These are phyloP conservation scores for Danionella dracula DNA, from an alignment of 2,797 vertebrate genomes.

Conservation along the genomic window DNA sequence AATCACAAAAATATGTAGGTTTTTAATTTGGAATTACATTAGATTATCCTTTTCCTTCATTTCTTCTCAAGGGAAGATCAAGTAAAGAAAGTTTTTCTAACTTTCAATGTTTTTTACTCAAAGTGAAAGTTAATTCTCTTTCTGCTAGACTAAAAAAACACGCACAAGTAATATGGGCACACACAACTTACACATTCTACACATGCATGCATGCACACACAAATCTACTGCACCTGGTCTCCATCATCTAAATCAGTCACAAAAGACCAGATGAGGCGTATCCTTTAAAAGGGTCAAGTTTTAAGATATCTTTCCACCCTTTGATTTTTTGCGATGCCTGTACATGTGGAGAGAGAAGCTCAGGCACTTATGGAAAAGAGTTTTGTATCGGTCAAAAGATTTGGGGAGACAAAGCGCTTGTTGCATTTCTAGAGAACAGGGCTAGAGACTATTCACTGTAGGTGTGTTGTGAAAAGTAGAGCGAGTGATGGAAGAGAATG, in stretches of 20 bases:
- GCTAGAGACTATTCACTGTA: constrained; percentile 31
- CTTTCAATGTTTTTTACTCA: too few species aligned
- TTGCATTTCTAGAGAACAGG: constrained; percentile 2
- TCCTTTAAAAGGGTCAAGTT: constrained; percentile 67
- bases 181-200: too few species aligned
- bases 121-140: too few species aligned
- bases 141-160: too few species aligned
- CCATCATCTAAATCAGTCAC: constrained; percentile 65
- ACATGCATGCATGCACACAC: too few species aligned
- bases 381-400: constrained; percentile 30
- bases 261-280: constrained; percentile 65
- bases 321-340: constrained; percentile 33
- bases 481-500: background rate
- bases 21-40: too few species aligned
- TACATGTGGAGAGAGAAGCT: constrained; percentile 48
- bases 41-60: too few species aligned
- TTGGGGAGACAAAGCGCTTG: constrained; percentile 46
- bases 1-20: too few species aligned
- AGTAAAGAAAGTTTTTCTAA: too few species aligned
- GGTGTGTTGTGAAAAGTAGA: constrained; percentile 12
- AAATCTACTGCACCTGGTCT: constrained; percentile 67
- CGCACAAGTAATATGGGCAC: too few species aligned
- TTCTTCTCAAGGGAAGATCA: too few species aligned
- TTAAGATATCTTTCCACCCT: constrained; percentile 66
- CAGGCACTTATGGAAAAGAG: constrained; percentile 48